Base-by-base conservation (phyloP, 2,797 vertebrate species). In the Prionace glauca region DNA sequence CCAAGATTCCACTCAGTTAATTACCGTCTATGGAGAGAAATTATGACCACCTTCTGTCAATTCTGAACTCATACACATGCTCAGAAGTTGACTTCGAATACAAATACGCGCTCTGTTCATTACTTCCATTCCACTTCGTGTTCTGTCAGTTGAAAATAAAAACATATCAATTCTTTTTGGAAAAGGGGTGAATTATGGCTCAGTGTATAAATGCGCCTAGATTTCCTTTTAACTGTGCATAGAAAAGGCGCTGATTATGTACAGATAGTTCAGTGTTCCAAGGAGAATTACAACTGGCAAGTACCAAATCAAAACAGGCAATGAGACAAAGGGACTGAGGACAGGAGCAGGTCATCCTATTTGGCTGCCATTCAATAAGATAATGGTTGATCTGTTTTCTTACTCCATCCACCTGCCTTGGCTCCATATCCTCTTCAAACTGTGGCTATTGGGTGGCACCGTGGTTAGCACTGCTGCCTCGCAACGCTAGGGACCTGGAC, bases 21-120 rank as follows among this genome's bases (percentile, higher is more conserved):
- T 74, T 74, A 74, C 69, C 18, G 71, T 94, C 93, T 41, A 94
- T 56, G 29, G 87, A 90, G 87, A n/a, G 87, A 90, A 90, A 90
- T 90, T 62, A 90, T n/a, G 56, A 62, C 81, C 36, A 24, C 81
- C 12, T 77, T 14, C 29, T 77, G 74, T 77, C n/a, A 41, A 45
- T 84, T 24, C 9, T 8, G 41, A 84, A 84, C 36, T 22, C 81
- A 24, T 22, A 10, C 20, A 45, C 81, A 14, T 14, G 1, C 45
- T 45, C 81, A 45, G 50, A 7, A 9, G 16, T 45, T 45, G 22
- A 45, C 81, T 10, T 9, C 10, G 41, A 45, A 18, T 18, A 45
- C 81, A 45, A 84, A 45, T 45, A 41, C 81, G 41, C 1, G 18
- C 36, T 41, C 36, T 9, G 0, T 84, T 41, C 41, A 32, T 92